phyloP scores from a whole-genome alignment of 2,113 vertebrate species.

The Vireo altiloquus region DNA sequence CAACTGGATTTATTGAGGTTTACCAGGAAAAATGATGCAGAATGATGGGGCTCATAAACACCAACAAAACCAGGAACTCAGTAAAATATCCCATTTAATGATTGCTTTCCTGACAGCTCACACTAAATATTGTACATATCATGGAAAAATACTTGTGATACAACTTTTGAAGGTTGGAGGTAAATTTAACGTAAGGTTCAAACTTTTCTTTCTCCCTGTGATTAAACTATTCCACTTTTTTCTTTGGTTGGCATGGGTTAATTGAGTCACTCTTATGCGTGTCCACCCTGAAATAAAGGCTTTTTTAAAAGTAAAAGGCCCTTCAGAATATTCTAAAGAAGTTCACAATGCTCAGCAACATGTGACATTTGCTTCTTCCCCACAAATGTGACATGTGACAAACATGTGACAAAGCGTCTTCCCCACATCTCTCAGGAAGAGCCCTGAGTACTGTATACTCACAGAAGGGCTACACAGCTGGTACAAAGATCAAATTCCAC shows the following conservation, averaged over 20 bases:
- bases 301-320: neutral
- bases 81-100: neutral
- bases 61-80: neutral
- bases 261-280: neutral
- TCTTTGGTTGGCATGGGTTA: neutral
- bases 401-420: no score
- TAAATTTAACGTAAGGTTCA: neutral
- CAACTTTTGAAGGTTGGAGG: rapidly evolving
- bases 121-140: neutral
- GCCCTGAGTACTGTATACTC: neutral
- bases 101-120: neutral
- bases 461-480: neutral
- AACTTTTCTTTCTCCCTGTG: neutral
- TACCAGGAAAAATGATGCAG: neutral
- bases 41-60: neutral
- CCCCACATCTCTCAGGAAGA: neutral
- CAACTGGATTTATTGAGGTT: neutral
- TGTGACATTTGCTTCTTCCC: no score
- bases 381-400: no score
- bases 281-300: neutral
- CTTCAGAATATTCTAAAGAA: neutral
- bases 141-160: neutral
- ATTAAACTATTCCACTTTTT: neutral
- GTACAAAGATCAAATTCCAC: neutral
- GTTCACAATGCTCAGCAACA: neutral